Percentiles rank a stretch among this genome's conserved stretches.
Evolutionary conservation across 2,113 vertebrate species (phyloP).

Genomic region (Corythornis madagascariensis): DNA sequence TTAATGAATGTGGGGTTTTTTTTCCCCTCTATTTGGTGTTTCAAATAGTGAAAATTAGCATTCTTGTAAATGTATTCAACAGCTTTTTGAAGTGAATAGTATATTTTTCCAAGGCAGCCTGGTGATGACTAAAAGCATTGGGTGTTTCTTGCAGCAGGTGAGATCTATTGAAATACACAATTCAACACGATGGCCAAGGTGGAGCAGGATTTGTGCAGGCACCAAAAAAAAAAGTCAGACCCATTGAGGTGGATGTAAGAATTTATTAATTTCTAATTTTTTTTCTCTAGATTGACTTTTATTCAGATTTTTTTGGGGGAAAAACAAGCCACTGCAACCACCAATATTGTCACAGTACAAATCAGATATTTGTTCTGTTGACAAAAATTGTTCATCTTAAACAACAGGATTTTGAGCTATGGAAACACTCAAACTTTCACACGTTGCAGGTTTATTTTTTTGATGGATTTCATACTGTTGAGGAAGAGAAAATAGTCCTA

Average conservation of each 20-base stretch:
- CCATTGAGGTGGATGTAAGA: background rate
- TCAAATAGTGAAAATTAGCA: background rate
- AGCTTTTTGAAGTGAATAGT: background rate
- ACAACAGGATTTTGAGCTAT: background rate
- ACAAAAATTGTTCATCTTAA: background rate
- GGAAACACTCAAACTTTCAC: background rate
- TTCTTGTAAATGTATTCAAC: background rate
- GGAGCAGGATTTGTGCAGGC: background rate
- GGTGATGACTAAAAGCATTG: background rate
- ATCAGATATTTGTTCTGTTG: background rate
- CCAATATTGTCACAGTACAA: background rate
- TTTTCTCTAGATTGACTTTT: background rate
- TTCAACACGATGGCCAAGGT: background rate
- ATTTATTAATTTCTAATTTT: background rate
- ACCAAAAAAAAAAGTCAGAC: background rate
- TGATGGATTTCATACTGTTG: background rate
- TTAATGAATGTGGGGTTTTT: background rate
- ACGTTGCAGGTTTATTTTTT: background rate
- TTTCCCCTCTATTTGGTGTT: background rate
- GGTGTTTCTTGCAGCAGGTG: background rate
- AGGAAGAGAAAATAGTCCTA: background rate
- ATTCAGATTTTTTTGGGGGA: background rate
- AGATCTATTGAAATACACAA: background rate
- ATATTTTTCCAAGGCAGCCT: background rate
- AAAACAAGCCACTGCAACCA: background rate